Percentiles rank a stretch among this genome's conserved stretches.
Conservation (phyloP, 35 echinoderm and acorn worm species). For the Stichopus chloronotus region DNA sequence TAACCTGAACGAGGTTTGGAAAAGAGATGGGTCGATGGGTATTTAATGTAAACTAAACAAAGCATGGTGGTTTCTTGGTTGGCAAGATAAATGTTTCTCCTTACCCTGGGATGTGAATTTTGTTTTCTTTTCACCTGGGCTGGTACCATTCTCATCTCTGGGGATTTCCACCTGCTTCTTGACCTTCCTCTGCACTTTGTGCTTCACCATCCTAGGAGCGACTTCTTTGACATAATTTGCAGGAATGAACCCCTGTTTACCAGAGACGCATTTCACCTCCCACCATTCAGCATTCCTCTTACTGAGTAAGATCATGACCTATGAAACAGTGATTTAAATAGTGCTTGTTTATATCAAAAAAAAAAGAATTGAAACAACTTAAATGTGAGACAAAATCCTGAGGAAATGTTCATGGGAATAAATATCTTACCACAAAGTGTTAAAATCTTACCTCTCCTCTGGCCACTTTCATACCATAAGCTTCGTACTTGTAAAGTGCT, state of each 20-base stretch:
- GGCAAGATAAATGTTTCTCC: neutral
- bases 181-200: conserved; percentile 88
- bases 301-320: conserved; percentile 85
- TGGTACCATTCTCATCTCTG: conserved; percentile 27
- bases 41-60: no score
- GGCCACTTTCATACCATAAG: conserved; percentile 82
- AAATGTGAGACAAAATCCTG: no score
- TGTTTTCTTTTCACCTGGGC: neutral
- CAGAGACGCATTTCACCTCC: conserved; percentile 65
- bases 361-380: neutral
- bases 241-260: conserved; percentile 85
- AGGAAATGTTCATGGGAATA: no score
- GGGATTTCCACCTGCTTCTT: conserved; percentile 80
- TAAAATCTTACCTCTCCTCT: conserved; percentile 87
- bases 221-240: conserved; percentile 94
- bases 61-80: no score
- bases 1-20: no score
- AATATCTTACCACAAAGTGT: no score
- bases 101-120: neutral
- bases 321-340: neutral
- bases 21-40: no score
- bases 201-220: conserved; percentile 79
- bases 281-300: conserved; percentile 97
- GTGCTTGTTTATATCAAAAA: neutral
- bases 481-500: conserved; percentile 82